Base-by-base conservation (phyloP, 2,797 vertebrate species). In the Pteronotus mesoamericanus region DNA sequence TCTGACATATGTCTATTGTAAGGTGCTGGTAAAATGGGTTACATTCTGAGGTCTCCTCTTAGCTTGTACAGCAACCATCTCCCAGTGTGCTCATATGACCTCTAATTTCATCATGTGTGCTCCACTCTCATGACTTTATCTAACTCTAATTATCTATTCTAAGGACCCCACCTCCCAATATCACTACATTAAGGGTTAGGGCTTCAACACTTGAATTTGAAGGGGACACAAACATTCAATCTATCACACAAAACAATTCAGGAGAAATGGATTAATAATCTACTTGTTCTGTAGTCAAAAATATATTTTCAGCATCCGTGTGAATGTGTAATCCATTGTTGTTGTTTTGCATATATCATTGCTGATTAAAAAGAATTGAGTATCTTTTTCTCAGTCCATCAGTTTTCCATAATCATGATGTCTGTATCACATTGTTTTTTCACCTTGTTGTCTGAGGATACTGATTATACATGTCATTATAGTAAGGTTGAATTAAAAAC, bases 401-500 rank as follows among this genome's bases (percentile, higher is more conserved):
- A 14, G 19, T 80, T 95, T 95, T 95, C 82, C 96, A 4, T 92
- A 88, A 92, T 92, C 51, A 71, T 42, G n/a, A 46, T 89, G 1
- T 64, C 68, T 79, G 29, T n/a, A 66, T 21, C 19, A 79, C 24
- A 82, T 75, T 92, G 26, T 16, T 72, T 83, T 93, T 84, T 72
- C 42, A 82, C 34, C 26, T 12, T 53, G 3, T 86, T 84, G 18
- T 89, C 42, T 61, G 44, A 90, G 29, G 16, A 64, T 95, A 92
- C 90, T 96, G 93, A 95, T 96, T 87, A 91, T 51, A 93, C 34
- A 61, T 39, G 32, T 68, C 34, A 77, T 68, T 80, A 86, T 82
- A 86, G 46, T 93, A 77, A 75, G 18, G 26, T 3, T 89, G 61
- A 92, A 85, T 95, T 95, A 51, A 92, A 95, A 97, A 78, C 86